A percentile compares a stretch with the other conserved stretches of the same genome.
Evolutionary conservation across 1,140 invertebrate species (phyloP).

Genomic region (Chrysopa pallens): DNA sequence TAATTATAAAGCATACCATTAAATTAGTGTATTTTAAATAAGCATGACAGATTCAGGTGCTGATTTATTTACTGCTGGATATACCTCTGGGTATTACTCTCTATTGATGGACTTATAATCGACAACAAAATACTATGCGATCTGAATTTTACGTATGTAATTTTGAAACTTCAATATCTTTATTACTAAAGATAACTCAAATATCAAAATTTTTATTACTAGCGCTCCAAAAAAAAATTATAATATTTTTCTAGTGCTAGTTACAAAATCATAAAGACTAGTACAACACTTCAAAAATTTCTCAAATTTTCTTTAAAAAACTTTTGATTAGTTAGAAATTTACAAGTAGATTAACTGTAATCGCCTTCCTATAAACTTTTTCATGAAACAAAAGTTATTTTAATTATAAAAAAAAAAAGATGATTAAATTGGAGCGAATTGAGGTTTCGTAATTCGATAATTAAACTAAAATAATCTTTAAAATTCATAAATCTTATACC

Average conservation of each 20-base stretch:
- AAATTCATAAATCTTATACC: slow-evolving; percentile 20
- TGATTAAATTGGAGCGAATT: too few species aligned
- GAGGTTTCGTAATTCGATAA: not conserved
- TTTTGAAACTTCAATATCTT: slow-evolving; percentile 15
- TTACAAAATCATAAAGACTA: too few species aligned
- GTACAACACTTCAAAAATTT: too few species aligned
- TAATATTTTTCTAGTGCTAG: too few species aligned
- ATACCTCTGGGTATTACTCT: not conserved
- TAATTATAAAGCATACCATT: too few species aligned
- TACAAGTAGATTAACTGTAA: not conserved
- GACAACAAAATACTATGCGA: not conserved
- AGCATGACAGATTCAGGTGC: not conserved
- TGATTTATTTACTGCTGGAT: not conserved
- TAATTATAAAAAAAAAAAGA: not conserved
- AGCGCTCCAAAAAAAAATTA: too few species aligned
- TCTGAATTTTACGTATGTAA: slow-evolving; percentile 11
- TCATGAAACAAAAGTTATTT: not conserved
- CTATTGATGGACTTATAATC: not conserved
- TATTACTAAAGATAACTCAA: slow-evolving; percentile 19
- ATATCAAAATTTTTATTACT: slow-evolving; percentile 2
- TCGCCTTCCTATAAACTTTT: not conserved
- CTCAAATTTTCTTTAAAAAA: too few species aligned
- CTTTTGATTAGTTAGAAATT: not conserved
- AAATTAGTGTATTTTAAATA: not conserved
- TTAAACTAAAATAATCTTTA: not conserved